phyloP scores from a whole-genome alignment of 2,113 vertebrate species.

The Pelusios castaneus region DNA sequence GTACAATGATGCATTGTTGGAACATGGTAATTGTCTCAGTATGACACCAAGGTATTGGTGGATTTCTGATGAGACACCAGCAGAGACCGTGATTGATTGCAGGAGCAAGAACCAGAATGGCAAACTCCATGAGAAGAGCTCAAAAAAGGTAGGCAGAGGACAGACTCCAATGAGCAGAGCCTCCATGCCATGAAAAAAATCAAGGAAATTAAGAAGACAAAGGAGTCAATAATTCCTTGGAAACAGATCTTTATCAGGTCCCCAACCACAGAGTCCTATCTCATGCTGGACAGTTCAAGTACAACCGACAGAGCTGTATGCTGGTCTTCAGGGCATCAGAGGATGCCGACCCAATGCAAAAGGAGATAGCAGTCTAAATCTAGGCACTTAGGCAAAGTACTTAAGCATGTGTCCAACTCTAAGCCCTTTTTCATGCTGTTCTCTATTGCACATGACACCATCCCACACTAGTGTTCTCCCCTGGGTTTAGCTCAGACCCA shows the following conservation, averaged over 20 bases:
- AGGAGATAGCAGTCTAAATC: neutral
- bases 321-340: neutral
- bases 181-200: neutral
- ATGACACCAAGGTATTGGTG: neutral
- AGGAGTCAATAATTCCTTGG: neutral
- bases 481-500: neutral
- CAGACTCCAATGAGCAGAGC: neutral
- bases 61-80: neutral
- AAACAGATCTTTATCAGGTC: neutral
- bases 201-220: neutral
- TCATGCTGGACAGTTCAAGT: neutral
- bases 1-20: neutral
- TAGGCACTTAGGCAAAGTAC: neutral
- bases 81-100: neutral
- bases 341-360: neutral
- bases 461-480: neutral
- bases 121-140: neutral
- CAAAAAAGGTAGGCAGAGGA: neutral
- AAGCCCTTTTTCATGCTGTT: slow-evolving; percentile 26
- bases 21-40: neutral
- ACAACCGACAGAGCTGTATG: neutral
- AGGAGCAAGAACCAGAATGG: neutral
- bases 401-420: neutral
- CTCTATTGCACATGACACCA: slow-evolving; percentile 1
- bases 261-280: neutral